phyloP scores from a whole-genome alignment of 35 echinoderm and acorn worm genomes.

The Heliocidaris erythrogramma region DNA sequence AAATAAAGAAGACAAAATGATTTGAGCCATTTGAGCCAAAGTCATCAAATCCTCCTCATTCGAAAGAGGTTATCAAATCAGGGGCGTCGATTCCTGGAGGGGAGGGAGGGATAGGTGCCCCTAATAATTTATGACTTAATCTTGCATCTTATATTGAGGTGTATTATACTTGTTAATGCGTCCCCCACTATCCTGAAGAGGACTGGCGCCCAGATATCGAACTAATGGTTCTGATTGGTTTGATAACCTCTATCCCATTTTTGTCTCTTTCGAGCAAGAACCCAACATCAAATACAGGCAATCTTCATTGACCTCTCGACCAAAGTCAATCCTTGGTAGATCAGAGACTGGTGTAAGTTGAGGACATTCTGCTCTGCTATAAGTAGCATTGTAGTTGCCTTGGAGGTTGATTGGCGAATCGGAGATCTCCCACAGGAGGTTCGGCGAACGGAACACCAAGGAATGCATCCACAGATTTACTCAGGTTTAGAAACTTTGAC shows the following conservation, averaged over 20 bases:
- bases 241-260: neutral
- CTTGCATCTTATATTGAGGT: too few relatives aligned
- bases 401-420: conserved; percentile 44
- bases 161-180: too few relatives aligned
- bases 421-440: conserved; percentile 55
- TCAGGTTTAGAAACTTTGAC: neutral
- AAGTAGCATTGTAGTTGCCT: neutral
- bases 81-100: too few relatives aligned
- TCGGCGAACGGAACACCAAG: conserved; percentile 66
- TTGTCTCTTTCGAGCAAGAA: neutral
- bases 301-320: conserved; percentile 43
- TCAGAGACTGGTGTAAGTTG: neutral
- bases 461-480: conserved; percentile 37
- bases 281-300: conserved; percentile 24
- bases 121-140: too few relatives aligned
- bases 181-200: too few relatives aligned
- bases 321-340: neutral
- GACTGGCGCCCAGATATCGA: too few relatives aligned
- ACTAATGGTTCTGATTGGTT: too few relatives aligned
- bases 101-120: too few relatives aligned
- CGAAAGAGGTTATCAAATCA: too few relatives aligned
- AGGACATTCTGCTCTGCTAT: neutral
- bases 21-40: too few relatives aligned
- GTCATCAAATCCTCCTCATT: too few relatives aligned
- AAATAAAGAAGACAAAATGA: too few relatives aligned